Evolutionary conservation across 1,140 invertebrate genomes (phyloP).

Genomic region (Drosophila neocordata): DNA sequence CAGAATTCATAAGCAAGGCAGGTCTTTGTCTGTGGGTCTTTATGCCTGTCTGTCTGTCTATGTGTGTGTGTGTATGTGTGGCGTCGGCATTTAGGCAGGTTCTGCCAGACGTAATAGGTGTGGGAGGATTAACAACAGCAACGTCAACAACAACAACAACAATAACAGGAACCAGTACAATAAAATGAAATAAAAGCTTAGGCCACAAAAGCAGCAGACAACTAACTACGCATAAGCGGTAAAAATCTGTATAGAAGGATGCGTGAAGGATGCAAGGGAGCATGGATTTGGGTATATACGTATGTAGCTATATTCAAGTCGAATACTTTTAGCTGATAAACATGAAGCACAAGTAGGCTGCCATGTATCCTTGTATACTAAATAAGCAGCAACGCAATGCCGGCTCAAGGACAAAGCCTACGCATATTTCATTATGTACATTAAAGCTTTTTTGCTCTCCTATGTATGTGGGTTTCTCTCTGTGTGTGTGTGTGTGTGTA

Average conservation of each 20-base stretch:
- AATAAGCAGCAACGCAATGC: constrained; percentile 51
- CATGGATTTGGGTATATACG: not conserved
- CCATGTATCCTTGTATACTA: constrained; percentile 28
- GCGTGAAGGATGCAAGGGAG: not conserved
- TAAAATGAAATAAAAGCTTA: constrained; percentile 76
- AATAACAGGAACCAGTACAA: constrained; percentile 24
- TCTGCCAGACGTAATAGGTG: constrained; percentile 43
- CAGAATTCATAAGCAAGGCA: no score
- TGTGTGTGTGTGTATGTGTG: constrained; percentile 32
- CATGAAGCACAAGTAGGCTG: constrained; percentile 11
- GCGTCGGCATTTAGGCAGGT: constrained; percentile 55
- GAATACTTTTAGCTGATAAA: constrained; percentile 9
- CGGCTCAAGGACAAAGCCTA: constrained; percentile 72
- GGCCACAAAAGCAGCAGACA: constrained; percentile 72
- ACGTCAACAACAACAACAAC: constrained; percentile 5
- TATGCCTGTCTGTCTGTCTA: constrained; percentile 15
- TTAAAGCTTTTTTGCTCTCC: constrained; percentile 1
- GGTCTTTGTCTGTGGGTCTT: not conserved
- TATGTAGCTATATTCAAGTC: not conserved
- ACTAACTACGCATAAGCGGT: constrained; percentile 71
- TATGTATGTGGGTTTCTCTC: constrained; percentile 1
- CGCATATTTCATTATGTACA: constrained; percentile 47
- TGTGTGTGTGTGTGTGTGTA: constrained; percentile 23
- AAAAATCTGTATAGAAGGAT: constrained; percentile 26
- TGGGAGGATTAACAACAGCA: constrained; percentile 35